Evolutionary conservation across 2,113 vertebrate species (phyloP), one percentile per base, ranked within the genome.

Genomic region (Cettia cetti): DNA sequence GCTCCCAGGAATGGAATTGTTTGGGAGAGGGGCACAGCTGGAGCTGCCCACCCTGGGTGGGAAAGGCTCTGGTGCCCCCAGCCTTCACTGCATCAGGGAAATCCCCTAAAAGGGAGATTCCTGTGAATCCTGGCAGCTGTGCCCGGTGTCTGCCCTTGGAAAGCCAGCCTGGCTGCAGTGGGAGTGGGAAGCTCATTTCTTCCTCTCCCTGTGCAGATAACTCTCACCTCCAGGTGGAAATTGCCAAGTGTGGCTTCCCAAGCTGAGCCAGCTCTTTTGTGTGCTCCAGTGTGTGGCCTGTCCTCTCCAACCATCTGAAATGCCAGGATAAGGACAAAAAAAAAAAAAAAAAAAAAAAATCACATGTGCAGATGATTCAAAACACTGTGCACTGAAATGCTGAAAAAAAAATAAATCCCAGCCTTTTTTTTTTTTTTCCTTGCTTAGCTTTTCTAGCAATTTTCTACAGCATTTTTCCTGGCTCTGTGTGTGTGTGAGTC

Each of bases 251-350:
- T 42, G 75, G 1, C 75, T 95, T 95, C 83, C 84, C 95, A 50
- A 50, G 71, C 79, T 69, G 63, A 83, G 82, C 16, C 56, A 33
- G 84, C 65, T 89, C 70, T 68, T 69, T 5, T 14, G 3, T 63
- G 17, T 0, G 44, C 69, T 85, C n/a, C 35, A 3, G 0, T 42
- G 81, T 76, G 78, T 76, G 84, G 63, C 78, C 63, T 85, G 82
- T 71, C 86, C 84, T 91, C 61, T 76, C 61, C 39, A 65, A 27
- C 78, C 59, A 5, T n/a, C 65, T 54, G 39, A 92, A 94, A 88
- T 35, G 53, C 59, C 53, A 13, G 14, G 12, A 76, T 59, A 40
- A 82, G 52, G 85, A 42, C 6, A 7, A 31, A 80, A 44, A 54
- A 28, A 49, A 70, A 80, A 44, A 54, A 28, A 49, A 70, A 28